Evolutionary conservation across 2,113 vertebrate species (phyloP).

Genomic region (Mormyrus iriodes): DNA sequence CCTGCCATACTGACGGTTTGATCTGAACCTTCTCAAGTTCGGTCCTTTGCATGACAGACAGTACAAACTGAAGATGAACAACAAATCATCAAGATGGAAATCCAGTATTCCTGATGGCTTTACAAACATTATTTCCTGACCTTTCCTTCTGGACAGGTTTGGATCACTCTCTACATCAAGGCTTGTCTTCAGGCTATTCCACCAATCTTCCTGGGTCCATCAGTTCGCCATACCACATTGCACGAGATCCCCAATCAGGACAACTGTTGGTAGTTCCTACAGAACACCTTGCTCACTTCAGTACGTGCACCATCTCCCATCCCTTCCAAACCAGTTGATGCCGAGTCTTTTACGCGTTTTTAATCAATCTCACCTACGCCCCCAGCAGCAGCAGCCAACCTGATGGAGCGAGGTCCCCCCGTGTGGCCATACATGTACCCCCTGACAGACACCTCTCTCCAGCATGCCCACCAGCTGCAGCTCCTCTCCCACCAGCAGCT

Average conservation of each 20-base stretch:
- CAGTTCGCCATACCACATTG: conserved; percentile 85
- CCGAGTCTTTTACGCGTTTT: background rate
- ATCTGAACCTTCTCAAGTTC: background rate
- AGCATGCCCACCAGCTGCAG: conserved; percentile 93
- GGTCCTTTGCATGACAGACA: background rate
- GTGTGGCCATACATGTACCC: conserved; percentile 87
- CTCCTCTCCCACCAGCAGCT: conserved; percentile 87
- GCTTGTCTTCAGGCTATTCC: conserved; percentile 79
- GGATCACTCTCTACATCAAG: conserved; percentile 82
- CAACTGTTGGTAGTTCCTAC: conserved; percentile 90
- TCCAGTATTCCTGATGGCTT: background rate
- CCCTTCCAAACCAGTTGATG: background rate
- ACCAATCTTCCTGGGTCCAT: conserved; percentile 79
- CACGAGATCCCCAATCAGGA: conserved; percentile 87
- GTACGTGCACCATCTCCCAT: conserved; percentile 50
- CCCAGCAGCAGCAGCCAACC: conserved; percentile 62
- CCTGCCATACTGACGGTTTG: conserved; percentile 5
- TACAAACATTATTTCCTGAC: background rate
- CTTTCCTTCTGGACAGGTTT: conserved; percentile 63
- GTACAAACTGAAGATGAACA: background rate
- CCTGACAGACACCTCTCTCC: conserved; percentile 73
- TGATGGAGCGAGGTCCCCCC: conserved; percentile 81
- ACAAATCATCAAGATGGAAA: background rate
- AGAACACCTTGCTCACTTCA: conserved; percentile 86
- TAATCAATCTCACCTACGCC: conserved; percentile 15